phyloP scores from a whole-genome alignment of 2,113 vertebrate genomes.

The Strix aluco region DNA sequence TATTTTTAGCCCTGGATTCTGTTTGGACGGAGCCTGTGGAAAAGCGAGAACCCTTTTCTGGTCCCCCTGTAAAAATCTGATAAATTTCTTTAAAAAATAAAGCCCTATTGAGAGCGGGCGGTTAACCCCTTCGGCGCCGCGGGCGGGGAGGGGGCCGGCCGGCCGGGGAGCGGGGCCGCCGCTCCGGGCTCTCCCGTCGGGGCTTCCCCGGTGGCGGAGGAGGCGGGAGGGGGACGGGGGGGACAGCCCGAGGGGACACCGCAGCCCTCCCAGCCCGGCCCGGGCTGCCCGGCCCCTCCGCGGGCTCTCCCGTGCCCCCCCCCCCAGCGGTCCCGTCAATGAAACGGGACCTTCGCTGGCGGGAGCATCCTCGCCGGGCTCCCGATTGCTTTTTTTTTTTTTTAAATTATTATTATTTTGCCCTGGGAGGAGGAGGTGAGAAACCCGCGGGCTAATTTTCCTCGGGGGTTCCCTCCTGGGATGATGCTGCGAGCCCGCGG shows the following conservation, averaged over 20 bases:
- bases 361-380: neutral
- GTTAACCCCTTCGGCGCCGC: slow-evolving; percentile 75
- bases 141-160: neutral
- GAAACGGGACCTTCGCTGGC: neutral
- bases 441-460: neutral
- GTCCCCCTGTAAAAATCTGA: slow-evolving; percentile 85
- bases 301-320: neutral
- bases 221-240: too few relatives aligned
- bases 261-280: neutral
- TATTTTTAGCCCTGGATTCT: slow-evolving; percentile 93
- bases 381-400: too few relatives aligned
- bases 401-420: neutral
- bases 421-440: neutral
- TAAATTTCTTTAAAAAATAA: slow-evolving; percentile 86
- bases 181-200: neutral
- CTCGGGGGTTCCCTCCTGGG: neutral
- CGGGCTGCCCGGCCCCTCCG: neutral
- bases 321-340: neutral
- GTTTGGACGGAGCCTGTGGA: slow-evolving; percentile 83
- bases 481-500: neutral
- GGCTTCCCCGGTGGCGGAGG: neutral
- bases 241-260: neutral
- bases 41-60: slow-evolving; percentile 82
- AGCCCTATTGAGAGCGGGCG: slow-evolving; percentile 74
- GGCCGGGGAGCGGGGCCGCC: neutral